phyloP scores from a whole-genome alignment of 2,888 invertebrate genomes.

The Petrolisthes manimaculis region DNA sequence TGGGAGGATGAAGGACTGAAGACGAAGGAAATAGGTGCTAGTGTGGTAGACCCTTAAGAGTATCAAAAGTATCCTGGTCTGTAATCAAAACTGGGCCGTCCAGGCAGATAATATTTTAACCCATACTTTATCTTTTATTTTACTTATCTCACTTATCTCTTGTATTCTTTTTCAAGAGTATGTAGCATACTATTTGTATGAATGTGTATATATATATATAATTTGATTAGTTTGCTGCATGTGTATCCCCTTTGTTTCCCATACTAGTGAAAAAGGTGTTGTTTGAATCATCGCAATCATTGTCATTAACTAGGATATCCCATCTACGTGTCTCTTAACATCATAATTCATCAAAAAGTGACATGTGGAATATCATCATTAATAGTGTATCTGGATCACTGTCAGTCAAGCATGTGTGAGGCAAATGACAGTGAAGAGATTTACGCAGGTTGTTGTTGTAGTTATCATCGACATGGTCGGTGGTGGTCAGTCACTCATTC shows the following conservation, averaged over 20 bases:
- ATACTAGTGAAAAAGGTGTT: slow-evolving; percentile 32
- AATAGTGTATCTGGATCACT: too few relatives aligned
- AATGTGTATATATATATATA: slow-evolving; percentile 37
- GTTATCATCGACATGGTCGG: too few relatives aligned
- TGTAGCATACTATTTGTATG: slow-evolving; percentile 45
- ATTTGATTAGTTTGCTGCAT: slow-evolving; percentile 36
- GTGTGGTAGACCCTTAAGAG: slow-evolving; percentile 3
- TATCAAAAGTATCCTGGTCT: slow-evolving; percentile 55
- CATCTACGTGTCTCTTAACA: slow-evolving; percentile 34
- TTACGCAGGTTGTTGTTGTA: not conserved
- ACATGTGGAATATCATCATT: too few relatives aligned
- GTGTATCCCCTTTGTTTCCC: slow-evolving; percentile 32
- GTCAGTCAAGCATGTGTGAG: too few relatives aligned
- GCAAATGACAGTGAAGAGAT: not conserved
- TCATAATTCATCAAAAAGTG: too few relatives aligned
- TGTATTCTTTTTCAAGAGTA: slow-evolving; percentile 21
- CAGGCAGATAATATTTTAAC: slow-evolving; percentile 43
- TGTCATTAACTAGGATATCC: slow-evolving; percentile 28
- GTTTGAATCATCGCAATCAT: slow-evolving; percentile 42
- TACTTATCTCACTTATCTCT: slow-evolving; percentile 5
- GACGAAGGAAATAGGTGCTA: not conserved
- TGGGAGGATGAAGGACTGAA: too few relatives aligned
- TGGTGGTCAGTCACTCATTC: too few relatives aligned
- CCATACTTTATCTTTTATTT: slow-evolving; percentile 21
- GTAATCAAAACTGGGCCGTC: slow-evolving; percentile 59